Conservation (phyloP, 2,888 invertebrate species). For the Scelioninae gen. 2 region DNA sequence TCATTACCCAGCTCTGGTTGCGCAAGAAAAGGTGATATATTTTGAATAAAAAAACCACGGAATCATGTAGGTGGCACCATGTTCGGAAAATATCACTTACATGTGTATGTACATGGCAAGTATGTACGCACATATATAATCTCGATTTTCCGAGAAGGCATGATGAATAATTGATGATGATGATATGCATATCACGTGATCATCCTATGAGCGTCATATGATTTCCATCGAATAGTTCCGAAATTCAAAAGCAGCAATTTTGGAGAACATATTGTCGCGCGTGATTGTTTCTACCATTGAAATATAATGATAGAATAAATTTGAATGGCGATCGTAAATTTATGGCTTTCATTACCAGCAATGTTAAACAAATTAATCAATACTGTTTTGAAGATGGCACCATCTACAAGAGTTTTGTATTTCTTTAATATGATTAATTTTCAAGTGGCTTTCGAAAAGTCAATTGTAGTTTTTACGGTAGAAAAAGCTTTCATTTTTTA, state of each 20-base stretch:
- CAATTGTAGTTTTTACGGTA: too few species aligned
- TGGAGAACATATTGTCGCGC: not conserved
- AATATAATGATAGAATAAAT: too few species aligned
- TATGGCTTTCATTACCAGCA: not conserved
- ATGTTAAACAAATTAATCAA: slow-evolving; percentile 3
- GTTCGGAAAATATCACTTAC: slow-evolving; percentile 23
- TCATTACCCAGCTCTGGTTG: slow-evolving; percentile 16
- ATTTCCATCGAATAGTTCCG: slow-evolving; percentile 11
- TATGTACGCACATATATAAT: slow-evolving; percentile 27
- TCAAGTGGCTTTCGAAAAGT: too few species aligned
- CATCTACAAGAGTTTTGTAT: not conserved
- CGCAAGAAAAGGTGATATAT: slow-evolving; percentile 18
- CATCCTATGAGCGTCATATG: slow-evolving; percentile 40
- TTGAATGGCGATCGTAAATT: too few species aligned
- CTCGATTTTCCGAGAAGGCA: slow-evolving; percentile 33
- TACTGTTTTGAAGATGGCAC: not conserved
- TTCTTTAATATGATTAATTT: too few species aligned
- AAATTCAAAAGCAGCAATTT: too few species aligned
- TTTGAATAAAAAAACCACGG: slow-evolving; percentile 24
- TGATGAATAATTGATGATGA: slow-evolving; percentile 49
- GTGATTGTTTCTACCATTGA: too few species aligned
- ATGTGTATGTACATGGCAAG: not conserved
- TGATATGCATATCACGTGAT: slow-evolving; percentile 44
- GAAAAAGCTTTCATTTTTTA: too few species aligned
- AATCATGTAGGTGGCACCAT: slow-evolving; percentile 26